Evolutionary conservation across 2,888 invertebrate species (phyloP), one percentile per base, ranked within the genome.

Genomic region (Ernsta delagoae): DNA sequence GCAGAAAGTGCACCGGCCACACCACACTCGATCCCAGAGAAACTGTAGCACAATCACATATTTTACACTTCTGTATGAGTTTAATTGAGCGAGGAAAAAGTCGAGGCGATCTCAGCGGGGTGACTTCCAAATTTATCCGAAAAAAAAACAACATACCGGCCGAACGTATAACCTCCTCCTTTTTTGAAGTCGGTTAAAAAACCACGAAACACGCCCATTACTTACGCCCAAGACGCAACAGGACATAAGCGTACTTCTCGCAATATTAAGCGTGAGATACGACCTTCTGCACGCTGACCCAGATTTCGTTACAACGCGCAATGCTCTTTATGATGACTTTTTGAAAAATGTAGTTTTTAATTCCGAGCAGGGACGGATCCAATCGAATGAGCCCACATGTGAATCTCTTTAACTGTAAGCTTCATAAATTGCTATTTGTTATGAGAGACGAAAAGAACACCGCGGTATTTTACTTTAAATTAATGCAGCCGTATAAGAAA

Each of bases 281-380:
- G 82, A 80, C 90, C 89, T 87, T 88, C 84, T 87, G 82, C 84
- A 81, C 74, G 83, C 74, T 90, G 92, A 92, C 93, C 92, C 86
- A 92, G 87, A 92, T 92, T 86, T 83, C 86, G 86, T 86, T 85
- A 83, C 87, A 79, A 77, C 80, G 79, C 79, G 83, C 84, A 80
- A 80, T 84, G 85, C 83, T 87, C 86, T 92, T 92, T 92, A 92
- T 89, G 91, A 92, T 88, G 91, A 92, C 92, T 90, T 92, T 91
- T 90, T 92, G 93, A 93, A 89, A 92, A 90, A 92, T 92, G 89
- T 85, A 87, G 83, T 87, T 90, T 91, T 92, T 92, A 92, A 92
- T 92, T 90, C 84, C 81, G 81, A 78, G 76, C 85, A 82, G 82
- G 82, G 80, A 81, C 84, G 81, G 75, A 77, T 75, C 81, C 80